These are phyloP conservation scores for Delia radicum DNA, from an alignment of 1,140 invertebrate species.

Conservation along the genomic window DNA sequence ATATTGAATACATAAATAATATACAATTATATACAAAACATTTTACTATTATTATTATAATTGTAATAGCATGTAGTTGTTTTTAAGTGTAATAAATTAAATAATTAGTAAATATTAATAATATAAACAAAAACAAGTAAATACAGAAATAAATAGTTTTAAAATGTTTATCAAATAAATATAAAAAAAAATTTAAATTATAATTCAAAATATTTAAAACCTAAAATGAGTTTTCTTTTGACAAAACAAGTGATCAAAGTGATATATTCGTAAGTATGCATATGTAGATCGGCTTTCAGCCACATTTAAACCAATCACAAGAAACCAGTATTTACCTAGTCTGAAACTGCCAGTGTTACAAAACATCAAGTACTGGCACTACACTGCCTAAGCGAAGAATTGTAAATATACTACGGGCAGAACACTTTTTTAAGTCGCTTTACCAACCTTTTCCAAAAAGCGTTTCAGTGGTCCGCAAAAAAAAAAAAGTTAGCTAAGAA, in stretches of 20 bases:
- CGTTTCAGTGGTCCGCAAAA: no score
- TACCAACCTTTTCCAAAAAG: no score
- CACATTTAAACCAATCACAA: no score
- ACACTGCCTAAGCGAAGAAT: no score
- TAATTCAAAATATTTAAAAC: neutral
- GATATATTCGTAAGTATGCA: neutral
- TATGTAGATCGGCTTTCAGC: no score
- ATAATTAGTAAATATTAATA: neutral
- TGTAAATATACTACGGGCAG: no score
- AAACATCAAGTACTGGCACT: no score
- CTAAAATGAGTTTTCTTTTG: neutral
- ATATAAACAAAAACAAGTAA: neutral
- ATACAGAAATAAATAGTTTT: slow-evolving; percentile 3
- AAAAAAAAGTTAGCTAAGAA: no score
- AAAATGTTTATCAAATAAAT: slow-evolving; percentile 23
- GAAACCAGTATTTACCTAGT: no score
- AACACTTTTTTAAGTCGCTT: no score
- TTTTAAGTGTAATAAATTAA: slow-evolving; percentile 18
- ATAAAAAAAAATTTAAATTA: neutral
- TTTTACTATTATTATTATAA: neutral
- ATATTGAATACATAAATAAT: neutral
- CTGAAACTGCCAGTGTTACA: no score
- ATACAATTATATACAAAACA: no score
- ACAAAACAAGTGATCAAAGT: neutral
- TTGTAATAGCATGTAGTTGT: neutral